Percentiles rank a stretch among this genome's conserved stretches.
phyloP scores from a whole-genome alignment of 2,888 invertebrate genomes.

The Papilio demoleus region DNA sequence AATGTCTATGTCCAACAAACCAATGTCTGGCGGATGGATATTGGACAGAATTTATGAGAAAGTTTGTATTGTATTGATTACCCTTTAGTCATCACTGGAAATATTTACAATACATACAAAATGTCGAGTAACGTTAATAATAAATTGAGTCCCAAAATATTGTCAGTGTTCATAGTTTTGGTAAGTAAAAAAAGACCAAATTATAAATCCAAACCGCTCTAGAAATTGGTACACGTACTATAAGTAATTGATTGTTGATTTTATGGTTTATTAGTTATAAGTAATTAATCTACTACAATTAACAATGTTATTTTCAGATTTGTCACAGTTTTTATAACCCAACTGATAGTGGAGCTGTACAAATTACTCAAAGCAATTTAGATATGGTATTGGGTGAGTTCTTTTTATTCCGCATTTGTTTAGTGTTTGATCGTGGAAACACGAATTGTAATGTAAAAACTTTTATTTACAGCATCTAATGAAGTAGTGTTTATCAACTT shows the following conservation, averaged over 20 bases:
- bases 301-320: constrained; percentile 73
- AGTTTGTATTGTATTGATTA: constrained; percentile 41
- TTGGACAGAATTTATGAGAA: constrained; percentile 40
- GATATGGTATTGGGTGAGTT: constrained; percentile 92
- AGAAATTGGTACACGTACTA: constrained; percentile 53
- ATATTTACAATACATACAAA: constrained; percentile 42
- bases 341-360: constrained; percentile 91
- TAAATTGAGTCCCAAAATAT: constrained; percentile 55
- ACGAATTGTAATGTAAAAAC: constrained; percentile 27
- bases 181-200: constrained; percentile 56
- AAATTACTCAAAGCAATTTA: constrained; percentile 91
- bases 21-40: constrained; percentile 45
- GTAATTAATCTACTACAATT: constrained; percentile 62
- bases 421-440: constrained; percentile 18
- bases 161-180: constrained; percentile 64
- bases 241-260: constrained; percentile 65
- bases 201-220: constrained; percentile 42
- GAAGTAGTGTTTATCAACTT: constrained; percentile 99
- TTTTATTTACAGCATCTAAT: constrained; percentile 89
- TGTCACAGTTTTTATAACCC: constrained; percentile 87
- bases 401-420: constrained; percentile 37
- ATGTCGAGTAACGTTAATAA: constrained; percentile 19
- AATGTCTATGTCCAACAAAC: constrained; percentile 32
- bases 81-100: constrained; percentile 2
- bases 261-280: constrained; percentile 68